Evolutionary conservation across 2,888 invertebrate genomes (phyloP), one percentile per base, ranked within the genome.

Genomic region (Parnassius smintheus): DNA sequence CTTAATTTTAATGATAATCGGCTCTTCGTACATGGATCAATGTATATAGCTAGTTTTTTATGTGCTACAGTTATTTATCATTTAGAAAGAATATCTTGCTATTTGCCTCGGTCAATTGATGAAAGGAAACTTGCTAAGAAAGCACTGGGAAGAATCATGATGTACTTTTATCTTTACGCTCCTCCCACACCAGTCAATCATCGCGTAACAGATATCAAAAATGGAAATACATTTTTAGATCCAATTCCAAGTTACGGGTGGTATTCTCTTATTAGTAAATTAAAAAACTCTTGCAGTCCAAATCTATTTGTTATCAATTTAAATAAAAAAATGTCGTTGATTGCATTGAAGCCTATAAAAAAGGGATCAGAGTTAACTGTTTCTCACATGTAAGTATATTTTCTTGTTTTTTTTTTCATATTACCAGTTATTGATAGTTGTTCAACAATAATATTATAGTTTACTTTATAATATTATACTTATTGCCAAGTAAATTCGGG

Each of bases 201-300:
- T 9, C 55, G 13, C 2, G 51, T 56, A 45, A 13, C 46, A 12
- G 48, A 46, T 22, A 52, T 9, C 0, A 46, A 7, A 1, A 8
- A 8, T 10, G 13, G 12, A 18, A n/a, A 3, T 12, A n/a, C 46
- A 7, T 45, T 22, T n/a, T 10, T 3, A 2, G 25, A 56, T 25
- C 42, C 25, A 8, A 13, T 45, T 35, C 0, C 59, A n/a, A 73
- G 68, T 59, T 54, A 53, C 60, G 75, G 71, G 22, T 63, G 66
- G 13, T 78, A 69, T 58, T 61, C 75, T 2, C 71, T 78, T 9
- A 64, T 69, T 52, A 71, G 76, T 7, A 77, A 77, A 67, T 18
- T 79, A 42, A 69, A 65, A 42, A 64, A 69, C 12, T 69, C 70
- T 2, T 79, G 78, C 54, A 58, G 49, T 2, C 69, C 77, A 0